Evolutionary conservation across 2,888 invertebrate species (phyloP), one percentile per base, ranked within the genome.

Genomic region (Tetragnatha montana): DNA sequence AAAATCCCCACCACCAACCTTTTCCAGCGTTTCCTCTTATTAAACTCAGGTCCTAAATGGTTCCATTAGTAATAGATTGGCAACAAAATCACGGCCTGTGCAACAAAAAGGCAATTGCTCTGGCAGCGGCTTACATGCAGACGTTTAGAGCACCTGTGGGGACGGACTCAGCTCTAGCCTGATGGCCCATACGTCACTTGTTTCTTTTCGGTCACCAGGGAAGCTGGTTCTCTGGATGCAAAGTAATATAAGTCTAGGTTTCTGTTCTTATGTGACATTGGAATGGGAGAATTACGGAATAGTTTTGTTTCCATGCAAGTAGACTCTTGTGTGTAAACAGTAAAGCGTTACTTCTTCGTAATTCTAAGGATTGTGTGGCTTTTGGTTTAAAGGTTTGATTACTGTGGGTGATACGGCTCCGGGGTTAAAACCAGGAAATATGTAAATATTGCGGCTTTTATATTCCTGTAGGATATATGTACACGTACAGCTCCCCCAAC

Each of bases 111-210:
- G 71, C 81, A 82, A 82, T 82, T 82, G 81, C 73, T 73, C n/a
- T n/a, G n/a, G n/a, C 74, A 22, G 81, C 50, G 81, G 81, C 71
- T 82, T 82, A 82, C 51, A 82, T 82, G 81, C 51, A 82, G 81
- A 82, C 81, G 73, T 82, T 82, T 82, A 82, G 81, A 51, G 35
- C 81, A 73, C 81, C 81, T 8, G 22, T 21, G 81, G 81, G 81
- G 73, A 81, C 70, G 70, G 68, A 47, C 70, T 35, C 70, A 49
- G 22, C 73, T 22, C 60, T 82, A 22, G 60, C 10, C 51, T 82
- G 81, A 82, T 82, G 81, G 81, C 81, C 73, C 81, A 82, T 82
- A 82, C 71, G 60, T 82, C 81, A 82, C 51, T 73, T 74, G 51
- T 73, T 82, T 73, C 60, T 82, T 74, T 82, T 73, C 60, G 19